phyloP scores from a whole-genome alignment of 2,797 vertebrate genomes.

The Nyctibius grandis region DNA sequence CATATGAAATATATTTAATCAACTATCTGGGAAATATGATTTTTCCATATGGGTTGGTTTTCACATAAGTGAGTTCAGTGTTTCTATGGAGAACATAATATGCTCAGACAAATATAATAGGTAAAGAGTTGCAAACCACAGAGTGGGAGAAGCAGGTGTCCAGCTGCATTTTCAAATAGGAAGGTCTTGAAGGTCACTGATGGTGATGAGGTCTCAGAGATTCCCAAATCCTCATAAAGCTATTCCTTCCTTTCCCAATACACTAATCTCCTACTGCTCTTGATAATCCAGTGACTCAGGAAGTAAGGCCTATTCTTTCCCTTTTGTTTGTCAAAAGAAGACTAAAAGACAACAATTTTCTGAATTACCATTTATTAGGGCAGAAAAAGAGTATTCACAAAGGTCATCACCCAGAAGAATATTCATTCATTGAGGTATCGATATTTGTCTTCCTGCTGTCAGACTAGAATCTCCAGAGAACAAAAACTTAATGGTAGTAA shows the following conservation, averaged over 20 bases:
- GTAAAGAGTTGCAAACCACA: constrained; percentile 53
- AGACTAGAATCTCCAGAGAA: background rate
- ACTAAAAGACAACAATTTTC: constrained; percentile 7
- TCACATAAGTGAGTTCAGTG: constrained; percentile 30
- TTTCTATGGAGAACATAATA: constrained; percentile 45
- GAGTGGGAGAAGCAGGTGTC: constrained; percentile 42
- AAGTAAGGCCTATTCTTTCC: background rate
- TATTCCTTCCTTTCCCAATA: constrained; percentile 37
- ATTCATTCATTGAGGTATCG: background rate
- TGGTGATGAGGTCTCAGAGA: constrained; percentile 42
- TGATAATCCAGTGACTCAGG: constrained; percentile 6
- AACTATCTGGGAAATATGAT: constrained; percentile 28
- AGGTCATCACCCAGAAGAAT: constrained; percentile 2
- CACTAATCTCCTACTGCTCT: background rate
- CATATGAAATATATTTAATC: constrained; percentile 56
- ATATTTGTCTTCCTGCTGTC: constrained; percentile 33
- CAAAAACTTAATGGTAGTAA: background rate
- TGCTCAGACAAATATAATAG: constrained; percentile 38
- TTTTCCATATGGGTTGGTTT: constrained; percentile 66
- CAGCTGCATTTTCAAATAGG: constrained; percentile 38
- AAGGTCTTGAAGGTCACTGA: constrained; percentile 16
- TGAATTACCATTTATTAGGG: background rate
- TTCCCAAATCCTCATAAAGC: constrained; percentile 18
- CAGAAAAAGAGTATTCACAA: background rate
- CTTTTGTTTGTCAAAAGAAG: background rate